Evolutionary conservation across 2,888 invertebrate genomes (phyloP).

Genomic region (Phortica magna): DNA sequence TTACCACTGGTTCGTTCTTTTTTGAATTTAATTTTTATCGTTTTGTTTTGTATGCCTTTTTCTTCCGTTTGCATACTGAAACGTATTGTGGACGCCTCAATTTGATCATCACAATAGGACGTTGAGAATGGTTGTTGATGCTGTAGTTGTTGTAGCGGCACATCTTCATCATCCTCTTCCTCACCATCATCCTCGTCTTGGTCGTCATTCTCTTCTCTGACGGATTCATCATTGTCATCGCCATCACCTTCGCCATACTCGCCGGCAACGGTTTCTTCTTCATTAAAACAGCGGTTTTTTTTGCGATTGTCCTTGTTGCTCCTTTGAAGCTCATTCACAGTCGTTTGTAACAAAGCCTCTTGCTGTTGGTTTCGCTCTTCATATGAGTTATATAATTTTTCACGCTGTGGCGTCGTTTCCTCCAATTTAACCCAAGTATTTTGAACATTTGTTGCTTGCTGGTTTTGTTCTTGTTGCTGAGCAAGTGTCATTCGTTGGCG

Average conservation of each 20-base stretch:
- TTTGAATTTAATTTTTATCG: conserved; percentile 77
- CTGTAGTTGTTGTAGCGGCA: conserved; percentile 21
- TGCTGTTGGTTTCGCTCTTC: conserved; percentile 45
- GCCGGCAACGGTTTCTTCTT: conserved; percentile 42
- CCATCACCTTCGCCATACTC: conserved; percentile 51
- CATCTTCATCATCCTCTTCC: conserved; percentile 35
- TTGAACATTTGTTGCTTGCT: conserved; percentile 45
- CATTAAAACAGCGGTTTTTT: conserved; percentile 24
- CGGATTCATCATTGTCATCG: conserved; percentile 52
- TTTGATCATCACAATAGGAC: conserved; percentile 69
- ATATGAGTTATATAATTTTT: not conserved
- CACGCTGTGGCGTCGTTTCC: conserved; percentile 34
- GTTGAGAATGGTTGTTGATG: conserved; percentile 21
- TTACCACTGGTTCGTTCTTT: conserved; percentile 62
- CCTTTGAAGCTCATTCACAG: conserved; percentile 39
- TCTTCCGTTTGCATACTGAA: conserved; percentile 73
- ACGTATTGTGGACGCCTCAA: conserved; percentile 75
- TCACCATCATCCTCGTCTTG: conserved; percentile 45
- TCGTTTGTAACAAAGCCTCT: not conserved
- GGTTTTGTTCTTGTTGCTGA: conserved; percentile 34
- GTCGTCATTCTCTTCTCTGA: conserved; percentile 34
- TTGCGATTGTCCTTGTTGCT: conserved; percentile 43
- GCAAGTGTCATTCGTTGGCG: not conserved
- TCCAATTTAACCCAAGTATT: conserved; percentile 46
- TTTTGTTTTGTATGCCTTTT: conserved; percentile 72